Conservation (phyloP, 1,140 invertebrate species). For the Drosophila yakuba region DNA sequence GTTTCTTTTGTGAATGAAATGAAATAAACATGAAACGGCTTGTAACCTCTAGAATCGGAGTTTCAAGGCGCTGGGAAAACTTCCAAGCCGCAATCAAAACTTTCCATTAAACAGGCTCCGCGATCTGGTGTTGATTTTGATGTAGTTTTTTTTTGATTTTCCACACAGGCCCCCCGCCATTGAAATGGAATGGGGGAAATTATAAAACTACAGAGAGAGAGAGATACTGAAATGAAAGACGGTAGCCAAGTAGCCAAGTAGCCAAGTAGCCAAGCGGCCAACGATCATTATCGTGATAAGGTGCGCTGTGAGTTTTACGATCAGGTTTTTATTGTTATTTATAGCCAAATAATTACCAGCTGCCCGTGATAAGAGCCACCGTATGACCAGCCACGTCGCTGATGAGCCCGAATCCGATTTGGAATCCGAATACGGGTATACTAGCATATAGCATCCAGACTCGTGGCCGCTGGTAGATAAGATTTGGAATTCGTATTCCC, state of each 20-base stretch:
- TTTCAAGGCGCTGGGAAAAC: slow-evolving; percentile 62
- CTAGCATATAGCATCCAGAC: slow-evolving; percentile 25
- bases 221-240: not conserved
- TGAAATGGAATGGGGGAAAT: not conserved
- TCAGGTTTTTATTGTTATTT: slow-evolving; percentile 76
- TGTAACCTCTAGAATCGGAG: slow-evolving; percentile 69
- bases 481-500: slow-evolving; percentile 30
- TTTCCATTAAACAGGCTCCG: slow-evolving; percentile 51
- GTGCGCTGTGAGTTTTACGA: slow-evolving; percentile 38
- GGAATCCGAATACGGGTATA: slow-evolving; percentile 11
- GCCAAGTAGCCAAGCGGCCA: slow-evolving; percentile 15
- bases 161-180: not conserved
- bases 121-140: slow-evolving; percentile 1
- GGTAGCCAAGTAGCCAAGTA: slow-evolving; percentile 21
- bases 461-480: slow-evolving; percentile 31
- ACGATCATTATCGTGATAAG: slow-evolving; percentile 42
- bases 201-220: no score
- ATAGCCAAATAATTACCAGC: slow-evolving; percentile 72
- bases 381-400: slow-evolving; percentile 49
- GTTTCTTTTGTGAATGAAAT: slow-evolving; percentile 51
- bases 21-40: slow-evolving; percentile 33
- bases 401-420: slow-evolving; percentile 26
- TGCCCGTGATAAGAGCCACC: slow-evolving; percentile 50
- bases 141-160: slow-evolving; percentile 1
- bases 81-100: slow-evolving; percentile 29